Evolutionary conservation across 2,113 vertebrate species (phyloP).

Genomic region (Danionella cerebrum): DNA sequence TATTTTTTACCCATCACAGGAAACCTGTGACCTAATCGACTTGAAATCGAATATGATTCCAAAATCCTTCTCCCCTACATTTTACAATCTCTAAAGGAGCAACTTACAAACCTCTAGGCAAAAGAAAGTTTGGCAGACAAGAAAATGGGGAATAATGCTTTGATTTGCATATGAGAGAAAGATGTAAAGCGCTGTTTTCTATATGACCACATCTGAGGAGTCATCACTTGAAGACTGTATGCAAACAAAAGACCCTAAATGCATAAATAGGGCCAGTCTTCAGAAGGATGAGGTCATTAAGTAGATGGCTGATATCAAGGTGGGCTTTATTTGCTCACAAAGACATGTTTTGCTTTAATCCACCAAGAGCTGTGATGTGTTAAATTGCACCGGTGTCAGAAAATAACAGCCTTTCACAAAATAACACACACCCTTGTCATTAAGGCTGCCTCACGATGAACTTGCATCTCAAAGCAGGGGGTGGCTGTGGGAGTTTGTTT

Average conservation of each 20-base stretch:
- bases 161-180: not conserved
- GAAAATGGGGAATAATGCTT: not conserved
- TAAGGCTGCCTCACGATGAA: not conserved
- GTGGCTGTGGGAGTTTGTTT: not conserved
- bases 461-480: not conserved
- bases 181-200: not conserved
- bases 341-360: conserved; percentile 45
- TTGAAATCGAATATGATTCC: not conserved
- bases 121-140: not conserved
- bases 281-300: not conserved
- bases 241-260: conserved; percentile 1
- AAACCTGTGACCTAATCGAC: not conserved
- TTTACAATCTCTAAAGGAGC: not conserved
- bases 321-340: conserved; percentile 12
- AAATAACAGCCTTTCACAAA: conserved; percentile 45
- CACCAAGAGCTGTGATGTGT: conserved; percentile 47
- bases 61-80: not conserved
- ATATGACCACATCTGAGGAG: not conserved
- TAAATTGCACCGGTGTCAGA: conserved; percentile 53
- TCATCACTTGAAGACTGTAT: not conserved
- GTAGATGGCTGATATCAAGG: conserved; percentile 6
- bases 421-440: not conserved
- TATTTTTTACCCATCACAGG: too few species aligned
- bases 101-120: not conserved
- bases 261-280: conserved; percentile 4